Conservation (phyloP, 2,113 vertebrate genomes). For the Fregata magnificens region DNA sequence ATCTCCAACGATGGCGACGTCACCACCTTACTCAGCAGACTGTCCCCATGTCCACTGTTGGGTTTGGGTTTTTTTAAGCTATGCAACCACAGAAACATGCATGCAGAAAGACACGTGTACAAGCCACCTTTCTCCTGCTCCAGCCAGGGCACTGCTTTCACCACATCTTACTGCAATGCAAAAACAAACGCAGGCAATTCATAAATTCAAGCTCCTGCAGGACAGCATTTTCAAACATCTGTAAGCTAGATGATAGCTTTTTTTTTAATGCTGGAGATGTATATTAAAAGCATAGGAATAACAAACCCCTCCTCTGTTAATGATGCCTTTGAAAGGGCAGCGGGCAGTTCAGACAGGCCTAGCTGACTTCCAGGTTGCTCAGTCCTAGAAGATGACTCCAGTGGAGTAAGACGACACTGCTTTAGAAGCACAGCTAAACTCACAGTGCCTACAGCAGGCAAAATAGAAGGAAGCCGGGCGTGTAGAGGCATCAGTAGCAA, state of each 20-base stretch:
- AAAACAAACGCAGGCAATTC: background rate
- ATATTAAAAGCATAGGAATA: background rate
- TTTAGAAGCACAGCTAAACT: background rate
- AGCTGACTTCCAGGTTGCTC: background rate
- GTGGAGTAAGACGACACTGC: background rate
- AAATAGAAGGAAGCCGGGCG: fast-evolving
- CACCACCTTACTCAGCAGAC: background rate
- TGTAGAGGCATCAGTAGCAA: background rate
- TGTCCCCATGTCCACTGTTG: background rate
- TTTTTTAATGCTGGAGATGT: background rate
- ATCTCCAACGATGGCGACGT: background rate
- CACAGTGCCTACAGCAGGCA: background rate
- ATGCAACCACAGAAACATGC: background rate
- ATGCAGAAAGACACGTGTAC: background rate
- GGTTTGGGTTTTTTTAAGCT: background rate
- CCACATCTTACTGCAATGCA: background rate
- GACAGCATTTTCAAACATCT: background rate
- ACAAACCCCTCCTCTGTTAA: background rate
- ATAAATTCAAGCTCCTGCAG: background rate
- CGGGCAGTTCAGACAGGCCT: background rate
- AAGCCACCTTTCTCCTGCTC: background rate
- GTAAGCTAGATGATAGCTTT: background rate
- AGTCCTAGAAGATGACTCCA: background rate
- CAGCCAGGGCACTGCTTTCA: background rate
- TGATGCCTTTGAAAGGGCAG: background rate